A percentile compares a stretch with the other conserved stretches of the same genome.
phyloP scores from a whole-genome alignment of 2,888 invertebrate genomes.

The Diaprepes abbreviatus region DNA sequence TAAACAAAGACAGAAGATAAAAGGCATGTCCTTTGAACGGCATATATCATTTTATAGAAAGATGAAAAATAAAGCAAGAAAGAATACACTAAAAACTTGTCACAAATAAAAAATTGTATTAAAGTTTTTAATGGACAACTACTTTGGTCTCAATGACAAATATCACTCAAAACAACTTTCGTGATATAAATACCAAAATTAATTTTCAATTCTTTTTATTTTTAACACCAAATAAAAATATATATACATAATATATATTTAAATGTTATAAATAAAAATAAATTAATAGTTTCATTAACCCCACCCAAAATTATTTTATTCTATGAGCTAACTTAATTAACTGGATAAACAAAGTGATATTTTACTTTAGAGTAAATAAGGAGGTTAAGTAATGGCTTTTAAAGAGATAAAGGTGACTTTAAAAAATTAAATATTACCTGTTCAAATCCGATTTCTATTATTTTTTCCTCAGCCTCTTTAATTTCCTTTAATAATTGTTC shows the following conservation, averaged over 20 bases:
- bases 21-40: neutral
- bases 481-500: constrained; percentile 61
- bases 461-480: constrained; percentile 63
- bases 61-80: neutral
- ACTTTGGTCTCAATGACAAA: no score
- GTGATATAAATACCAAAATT: no score
- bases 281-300: no score
- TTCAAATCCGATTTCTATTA: constrained; percentile 63
- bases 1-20: neutral
- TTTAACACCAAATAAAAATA: no score
- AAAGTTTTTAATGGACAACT: no score
- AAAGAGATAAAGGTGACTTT: neutral
- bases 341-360: neutral
- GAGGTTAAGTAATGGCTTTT: constrained; percentile 33
- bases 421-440: constrained; percentile 59
- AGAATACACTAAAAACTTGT: neutral
- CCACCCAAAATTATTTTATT: no score
- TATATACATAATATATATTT: neutral
- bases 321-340: neutral
- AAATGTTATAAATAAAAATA: neutral
- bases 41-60: neutral
- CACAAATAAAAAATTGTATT: no score
- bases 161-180: no score
- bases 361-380: constrained; percentile 11
- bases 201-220: no score